Evolutionary conservation across 2,113 vertebrate species (phyloP).

Genomic region (Phodopus roborovskii): DNA sequence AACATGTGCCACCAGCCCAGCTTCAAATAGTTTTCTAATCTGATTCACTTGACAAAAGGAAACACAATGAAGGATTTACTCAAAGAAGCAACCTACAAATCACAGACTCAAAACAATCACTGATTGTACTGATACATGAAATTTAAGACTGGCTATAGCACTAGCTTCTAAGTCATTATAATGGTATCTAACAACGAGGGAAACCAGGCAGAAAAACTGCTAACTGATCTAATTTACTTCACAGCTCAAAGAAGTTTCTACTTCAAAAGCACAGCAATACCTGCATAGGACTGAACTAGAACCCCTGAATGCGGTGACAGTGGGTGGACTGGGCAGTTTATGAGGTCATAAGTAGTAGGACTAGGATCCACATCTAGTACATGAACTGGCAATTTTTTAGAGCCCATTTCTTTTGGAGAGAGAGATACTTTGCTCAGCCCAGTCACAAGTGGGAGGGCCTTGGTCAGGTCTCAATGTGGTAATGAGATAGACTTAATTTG

Average conservation of each 20-base stretch:
- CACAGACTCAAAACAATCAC: not conserved
- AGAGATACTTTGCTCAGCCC: no score
- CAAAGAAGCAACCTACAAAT: not conserved
- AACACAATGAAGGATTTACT: not conserved
- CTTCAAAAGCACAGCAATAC: not conserved
- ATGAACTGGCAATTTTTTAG: no score
- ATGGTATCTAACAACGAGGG: not conserved
- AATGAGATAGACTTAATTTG: no score
- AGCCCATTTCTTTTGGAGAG: no score
- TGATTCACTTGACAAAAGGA: conserved; percentile 34
- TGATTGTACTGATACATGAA: not conserved
- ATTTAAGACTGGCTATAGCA: not conserved
- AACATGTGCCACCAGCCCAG: not conserved
- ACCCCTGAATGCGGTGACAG: no score
- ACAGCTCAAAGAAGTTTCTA: conserved; percentile 50
- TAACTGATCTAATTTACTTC: conserved; percentile 50
- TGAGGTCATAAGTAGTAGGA: no score
- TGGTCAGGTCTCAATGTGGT: no score
- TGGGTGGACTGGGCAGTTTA: no score
- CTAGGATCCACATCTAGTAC: no score
- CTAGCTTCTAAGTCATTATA: conserved; percentile 58
- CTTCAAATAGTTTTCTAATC: not conserved
- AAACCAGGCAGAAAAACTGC: not conserved
- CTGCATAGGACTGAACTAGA: no score
- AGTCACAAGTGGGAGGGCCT: no score